These are phyloP conservation scores for Laticauda laticaudata DNA, from an alignment of 2,113 vertebrate species.

Conservation along the genomic window DNA sequence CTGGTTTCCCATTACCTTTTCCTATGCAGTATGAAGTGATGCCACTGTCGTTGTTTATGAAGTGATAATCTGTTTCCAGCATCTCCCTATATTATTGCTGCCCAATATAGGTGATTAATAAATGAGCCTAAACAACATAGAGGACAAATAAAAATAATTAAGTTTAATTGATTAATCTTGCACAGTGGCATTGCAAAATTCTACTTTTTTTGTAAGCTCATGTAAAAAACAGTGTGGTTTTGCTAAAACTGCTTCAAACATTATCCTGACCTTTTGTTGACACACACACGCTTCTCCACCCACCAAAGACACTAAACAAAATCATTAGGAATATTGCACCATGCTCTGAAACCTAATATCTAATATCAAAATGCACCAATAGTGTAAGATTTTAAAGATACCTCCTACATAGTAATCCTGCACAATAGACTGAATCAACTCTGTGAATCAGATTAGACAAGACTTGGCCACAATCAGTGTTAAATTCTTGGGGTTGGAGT, in stretches of 20 bases:
- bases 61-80: not conserved
- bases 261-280: not conserved
- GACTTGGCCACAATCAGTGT: not conserved
- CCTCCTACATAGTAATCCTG: not conserved
- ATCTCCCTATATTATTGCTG: not conserved
- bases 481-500: constrained; percentile 40
- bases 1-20: not conserved
- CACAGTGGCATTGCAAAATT: not conserved
- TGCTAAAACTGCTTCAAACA: not conserved
- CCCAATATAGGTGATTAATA: not conserved
- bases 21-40: not conserved
- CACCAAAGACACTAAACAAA: not conserved
- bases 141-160: not conserved
- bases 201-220: not conserved
- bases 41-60: not conserved
- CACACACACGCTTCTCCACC: not conserved
- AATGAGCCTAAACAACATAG: not conserved
- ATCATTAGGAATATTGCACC: not conserved
- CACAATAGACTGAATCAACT: not conserved
- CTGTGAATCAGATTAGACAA: not conserved
- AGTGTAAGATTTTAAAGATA: not conserved
- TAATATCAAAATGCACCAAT: not conserved
- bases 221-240: not conserved
- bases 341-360: not conserved
- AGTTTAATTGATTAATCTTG: not conserved